Evolutionary conservation across 2,113 vertebrate genomes (phyloP).

Genomic region (Leiothrix lutea): DNA sequence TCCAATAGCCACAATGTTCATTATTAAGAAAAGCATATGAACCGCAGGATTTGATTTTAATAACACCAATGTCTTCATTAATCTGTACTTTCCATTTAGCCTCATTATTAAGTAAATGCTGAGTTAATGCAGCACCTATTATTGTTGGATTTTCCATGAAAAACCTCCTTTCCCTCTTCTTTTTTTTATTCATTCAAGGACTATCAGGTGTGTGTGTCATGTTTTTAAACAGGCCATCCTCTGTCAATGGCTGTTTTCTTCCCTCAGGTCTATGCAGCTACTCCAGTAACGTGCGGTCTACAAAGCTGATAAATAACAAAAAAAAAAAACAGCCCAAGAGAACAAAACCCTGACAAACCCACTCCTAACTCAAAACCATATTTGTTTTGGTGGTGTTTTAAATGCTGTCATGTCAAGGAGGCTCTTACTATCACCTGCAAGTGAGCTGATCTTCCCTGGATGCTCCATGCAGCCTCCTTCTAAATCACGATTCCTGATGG

Average conservation of each 20-base stretch:
- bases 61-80: conserved; percentile 92
- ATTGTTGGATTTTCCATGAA: conserved; percentile 77
- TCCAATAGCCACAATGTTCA: conserved; percentile 86
- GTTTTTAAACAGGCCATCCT: conserved; percentile 66
- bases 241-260: conserved; percentile 69
- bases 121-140: conserved; percentile 77
- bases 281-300: not conserved
- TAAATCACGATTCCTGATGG: conserved; percentile 80
- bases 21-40: conserved; percentile 91
- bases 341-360: not conserved
- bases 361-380: conserved; percentile 45
- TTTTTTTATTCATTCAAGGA: conserved; percentile 75
- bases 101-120: conserved; percentile 80
- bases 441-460: conserved; percentile 80
- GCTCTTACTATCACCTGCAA: conserved; percentile 79
- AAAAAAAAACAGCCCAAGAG: not conserved
- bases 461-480: conserved; percentile 69
- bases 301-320: not conserved
- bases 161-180: conserved; percentile 62
- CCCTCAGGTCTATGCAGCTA: conserved; percentile 38
- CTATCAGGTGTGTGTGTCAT: conserved; percentile 79
- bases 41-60: conserved; percentile 93
- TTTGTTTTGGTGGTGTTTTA: conserved; percentile 64
- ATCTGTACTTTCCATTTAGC: conserved; percentile 81
- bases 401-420: conserved; percentile 67